Base-by-base conservation (phyloP, 2,113 vertebrate species). In the Bettongia penicillata region DNA sequence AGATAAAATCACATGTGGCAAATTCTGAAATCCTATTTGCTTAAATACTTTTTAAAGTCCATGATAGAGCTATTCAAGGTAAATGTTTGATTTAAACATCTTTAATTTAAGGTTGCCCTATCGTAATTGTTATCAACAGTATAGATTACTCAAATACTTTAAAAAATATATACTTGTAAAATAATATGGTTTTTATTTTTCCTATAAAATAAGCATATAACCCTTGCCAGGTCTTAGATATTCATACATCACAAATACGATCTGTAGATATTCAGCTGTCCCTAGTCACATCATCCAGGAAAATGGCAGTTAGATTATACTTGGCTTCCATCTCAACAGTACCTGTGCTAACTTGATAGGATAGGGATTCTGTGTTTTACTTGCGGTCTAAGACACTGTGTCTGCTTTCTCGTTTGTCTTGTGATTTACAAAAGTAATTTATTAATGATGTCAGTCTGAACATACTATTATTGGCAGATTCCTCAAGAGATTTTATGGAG, bases 71-170 rank as follows among this genome's bases (percentile, higher is more conserved):
- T 4, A 22, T 95, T 0, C 22, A 92, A 43, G 8, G 91, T 93
- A 94, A 95, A 50, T 91, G 51, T 12, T 94, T 93, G 47, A 68
- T 95, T 95, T 92, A 94, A 95, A 90, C 92, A 96, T 37, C 49
- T 91, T 97, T 91, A 43, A 84, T 47, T 47, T 8, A 52, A 91
- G 23, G 90, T 90, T 96, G 9, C 51, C 97, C 50, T 61, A 90
- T 47, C 61, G 11, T 12, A 47, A 14, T 77, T 94, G 57, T 50
- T 93, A 25, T 68, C 93, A 96, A 50, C 91, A 91, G 89, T 92
- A 90, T 25, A 51, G 95, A 93, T 94, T 94, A 5, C 9, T 50
- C 24, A 37, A 91, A 25, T 91, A 84, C 90, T n/a, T 55, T 77
- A n/a, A 16, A 57, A 57, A 37, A 77, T 77, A n/a, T 68, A 19